A percentile compares a stretch with the other conserved stretches of the same genome.
Evolutionary conservation across 2,113 vertebrate genomes (phyloP).

Genomic region (Hipposideros armiger): DNA sequence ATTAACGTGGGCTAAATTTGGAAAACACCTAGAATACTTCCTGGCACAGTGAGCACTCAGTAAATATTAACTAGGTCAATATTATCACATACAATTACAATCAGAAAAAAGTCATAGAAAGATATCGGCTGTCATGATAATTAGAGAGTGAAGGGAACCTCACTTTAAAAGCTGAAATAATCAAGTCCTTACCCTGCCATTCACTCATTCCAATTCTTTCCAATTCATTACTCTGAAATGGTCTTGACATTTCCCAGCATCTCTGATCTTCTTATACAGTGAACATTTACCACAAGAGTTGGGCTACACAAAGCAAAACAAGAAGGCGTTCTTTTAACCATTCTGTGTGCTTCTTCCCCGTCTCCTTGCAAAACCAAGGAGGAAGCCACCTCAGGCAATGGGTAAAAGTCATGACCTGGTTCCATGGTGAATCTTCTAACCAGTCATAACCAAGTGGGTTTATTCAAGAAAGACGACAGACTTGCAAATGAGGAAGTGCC

Average conservation of each 20-base stretch:
- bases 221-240: background rate
- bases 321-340: background rate
- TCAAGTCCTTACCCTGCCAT: background rate
- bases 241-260: background rate
- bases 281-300: background rate
- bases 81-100: constrained; percentile 26
- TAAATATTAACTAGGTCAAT: constrained; percentile 42
- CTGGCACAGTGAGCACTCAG: background rate
- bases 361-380: background rate
- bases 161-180: background rate
- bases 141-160: background rate
- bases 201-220: background rate
- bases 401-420: background rate
- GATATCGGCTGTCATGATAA: background rate
- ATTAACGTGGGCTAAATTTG: background rate
- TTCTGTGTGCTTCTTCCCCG: background rate
- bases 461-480: constrained; percentile 9
- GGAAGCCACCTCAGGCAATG: background rate
- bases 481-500: background rate
- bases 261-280: background rate
- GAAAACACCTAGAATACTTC: background rate
- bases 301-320: background rate
- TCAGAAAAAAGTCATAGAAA: constrained; percentile 32
- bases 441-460: background rate
- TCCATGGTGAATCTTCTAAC: background rate